phyloP scores from a whole-genome alignment of 37 sponge, comb jelly and placozoan species.

The Hexactinellida sp. region DNA sequence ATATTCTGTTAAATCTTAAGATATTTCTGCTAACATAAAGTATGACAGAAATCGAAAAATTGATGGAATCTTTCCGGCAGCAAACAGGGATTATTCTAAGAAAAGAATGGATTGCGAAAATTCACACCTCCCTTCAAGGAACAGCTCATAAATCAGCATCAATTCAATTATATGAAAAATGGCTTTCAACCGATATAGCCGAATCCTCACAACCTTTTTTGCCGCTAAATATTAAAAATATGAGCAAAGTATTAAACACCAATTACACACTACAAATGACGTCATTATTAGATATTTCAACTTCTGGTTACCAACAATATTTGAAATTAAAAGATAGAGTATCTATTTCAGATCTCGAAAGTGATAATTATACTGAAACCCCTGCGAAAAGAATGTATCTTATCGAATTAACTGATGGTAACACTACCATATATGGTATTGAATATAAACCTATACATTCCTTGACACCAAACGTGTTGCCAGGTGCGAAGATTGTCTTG shows the following conservation, averaged over 20 bases:
- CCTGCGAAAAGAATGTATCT: neutral
- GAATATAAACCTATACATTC: neutral
- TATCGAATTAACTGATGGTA: constrained; percentile 10
- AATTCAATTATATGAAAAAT: neutral
- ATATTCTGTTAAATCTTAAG: too few species aligned
- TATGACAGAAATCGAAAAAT: neutral
- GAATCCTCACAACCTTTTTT: neutral
- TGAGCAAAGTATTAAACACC: neutral
- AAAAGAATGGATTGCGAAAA: neutral
- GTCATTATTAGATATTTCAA: neutral
- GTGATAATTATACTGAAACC: neutral
- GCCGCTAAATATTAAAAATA: neutral
- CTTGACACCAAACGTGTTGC: constrained; percentile 10
- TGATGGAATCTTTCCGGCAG: neutral
- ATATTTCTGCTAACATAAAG: too few species aligned
- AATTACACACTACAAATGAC: neutral
- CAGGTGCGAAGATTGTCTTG: neutral
- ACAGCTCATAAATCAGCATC: neutral
- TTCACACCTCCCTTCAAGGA: neutral
- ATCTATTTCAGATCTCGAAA: neutral
- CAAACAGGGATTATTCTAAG: neutral
- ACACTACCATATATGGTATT: constrained; percentile 11
- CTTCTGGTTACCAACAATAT: neutral
- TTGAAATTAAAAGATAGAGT: neutral
- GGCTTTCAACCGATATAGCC: neutral